Base-by-base conservation (phyloP, 2,113 vertebrate species). In the Nycticebus coucang region DNA sequence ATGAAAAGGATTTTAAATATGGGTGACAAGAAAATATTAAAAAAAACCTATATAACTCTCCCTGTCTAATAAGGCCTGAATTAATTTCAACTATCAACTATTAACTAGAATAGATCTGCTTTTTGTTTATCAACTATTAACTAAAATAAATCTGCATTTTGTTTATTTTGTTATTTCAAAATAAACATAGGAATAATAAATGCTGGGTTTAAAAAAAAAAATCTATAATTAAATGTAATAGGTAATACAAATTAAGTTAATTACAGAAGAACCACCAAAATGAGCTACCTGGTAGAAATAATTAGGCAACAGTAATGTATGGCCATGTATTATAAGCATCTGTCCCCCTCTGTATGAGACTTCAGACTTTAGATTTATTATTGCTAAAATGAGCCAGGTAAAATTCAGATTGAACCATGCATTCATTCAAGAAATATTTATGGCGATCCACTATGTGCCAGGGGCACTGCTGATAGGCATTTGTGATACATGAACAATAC, bases 11-110 rank as follows among this genome's bases (percentile, higher is more conserved):
- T 82, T 93, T 89, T 89, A 89, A 97, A 62, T 53, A 62, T 12
- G 35, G 64, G n/a, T 64, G n/a, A 92, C 89, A 92, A 81, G 74
- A 64, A 93, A 87, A 96, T 84, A 96, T 50, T 64, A 89, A 92
- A 96, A 92, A 96, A 94, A 84, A 7, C 71, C 68, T 79, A 78
- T 72, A 92, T 15, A 37, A n/a, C 1, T 62, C n/a, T 72, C 45
- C 9, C 78, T 78, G 17, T 60, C 1, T 62, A 82, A 55, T 68
- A 96, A 86, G 35, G 35, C 22, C 71, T 55, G 37, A 97, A 90
- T 64, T 41, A 74, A 91, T 80, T 89, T 53, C 72, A 86, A 78
- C 19, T 55, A 89, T 72, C 37, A 82, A 60, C 53, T 88, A 22
- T 45, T 82, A 92, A 69, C 64, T 72, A 17, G 79, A 91, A 72